Evolutionary conservation across 2,797 vertebrate genomes (phyloP).

Genomic region (Rousettus madagascariensis): DNA sequence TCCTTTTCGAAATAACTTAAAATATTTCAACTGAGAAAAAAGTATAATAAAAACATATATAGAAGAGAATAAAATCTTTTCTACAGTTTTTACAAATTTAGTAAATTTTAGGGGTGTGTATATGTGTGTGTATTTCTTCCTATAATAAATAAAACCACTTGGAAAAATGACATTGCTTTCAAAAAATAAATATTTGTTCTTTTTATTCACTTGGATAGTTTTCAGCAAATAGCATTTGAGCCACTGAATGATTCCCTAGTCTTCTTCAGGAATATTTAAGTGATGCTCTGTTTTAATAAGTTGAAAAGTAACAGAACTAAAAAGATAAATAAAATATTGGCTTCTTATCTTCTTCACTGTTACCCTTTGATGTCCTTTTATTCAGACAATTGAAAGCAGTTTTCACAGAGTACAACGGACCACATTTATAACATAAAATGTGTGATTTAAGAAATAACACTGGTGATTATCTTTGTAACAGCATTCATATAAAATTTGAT

Average conservation of each 20-base stretch:
- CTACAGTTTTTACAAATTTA: not conserved
- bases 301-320: constrained; percentile 6
- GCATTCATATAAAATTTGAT: not conserved
- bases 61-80: not conserved
- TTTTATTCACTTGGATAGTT: not conserved
- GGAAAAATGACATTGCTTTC: not conserved
- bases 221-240: not conserved
- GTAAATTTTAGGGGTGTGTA: not conserved
- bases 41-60: not conserved
- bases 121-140: not conserved
- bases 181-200: not conserved
- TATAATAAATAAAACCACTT: not conserved
- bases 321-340: not conserved
- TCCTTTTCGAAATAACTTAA: not conserved
- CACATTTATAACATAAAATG: not conserved
- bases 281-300: not conserved
- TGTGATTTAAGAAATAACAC: not conserved
- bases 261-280: not conserved
- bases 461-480: not conserved
- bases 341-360: not conserved
- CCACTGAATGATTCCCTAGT: not conserved
- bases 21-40: not conserved
- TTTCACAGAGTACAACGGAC: not conserved
- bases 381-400: not conserved
- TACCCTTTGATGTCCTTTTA: not conserved